Evolutionary conservation across 1,140 invertebrate genomes (phyloP).

Genomic region (Drosophila ogumai): DNA sequence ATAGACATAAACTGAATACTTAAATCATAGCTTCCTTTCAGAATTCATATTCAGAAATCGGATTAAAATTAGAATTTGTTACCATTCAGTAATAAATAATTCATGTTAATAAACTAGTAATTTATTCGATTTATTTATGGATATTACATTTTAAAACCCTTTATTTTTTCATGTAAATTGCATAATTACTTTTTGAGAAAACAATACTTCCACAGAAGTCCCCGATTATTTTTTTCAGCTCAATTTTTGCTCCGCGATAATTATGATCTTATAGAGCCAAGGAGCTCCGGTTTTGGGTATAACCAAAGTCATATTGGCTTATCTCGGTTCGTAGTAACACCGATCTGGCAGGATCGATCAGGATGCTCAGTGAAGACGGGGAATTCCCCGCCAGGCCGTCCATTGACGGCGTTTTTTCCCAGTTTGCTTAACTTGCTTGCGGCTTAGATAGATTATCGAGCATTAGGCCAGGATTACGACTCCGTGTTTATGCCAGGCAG

Average conservation of each 20-base stretch:
- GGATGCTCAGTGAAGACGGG: conserved; percentile 54
- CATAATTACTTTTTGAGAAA: conserved; percentile 7
- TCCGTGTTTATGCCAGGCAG: conserved; percentile 60
- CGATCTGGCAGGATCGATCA: conserved; percentile 26
- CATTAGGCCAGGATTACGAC: conserved; percentile 71
- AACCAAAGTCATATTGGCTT: conserved; percentile 55
- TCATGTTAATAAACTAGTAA: not conserved
- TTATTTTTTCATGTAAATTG: not conserved
- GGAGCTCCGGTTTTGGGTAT: conserved; percentile 31
- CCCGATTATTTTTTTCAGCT: not conserved
- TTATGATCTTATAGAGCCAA: conserved; percentile 44
- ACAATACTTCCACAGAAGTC: not conserved
- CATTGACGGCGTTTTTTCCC: conserved; percentile 81
- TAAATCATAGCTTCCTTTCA: conserved; percentile 9
- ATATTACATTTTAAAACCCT: too few species aligned
- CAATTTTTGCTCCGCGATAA: conserved; percentile 11
- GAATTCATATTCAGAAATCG: not conserved
- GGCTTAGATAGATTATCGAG: conserved; percentile 69
- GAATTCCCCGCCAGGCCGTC: conserved; percentile 61
- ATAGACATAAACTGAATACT: conserved; percentile 3
- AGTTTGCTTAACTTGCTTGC: conserved; percentile 75
- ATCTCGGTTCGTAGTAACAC: conserved; percentile 39
- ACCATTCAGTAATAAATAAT: not conserved
- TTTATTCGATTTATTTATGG: not conserved
- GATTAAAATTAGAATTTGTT: not conserved